phyloP scores from a whole-genome alignment of 2,113 vertebrate genomes.

The Scatophagus argus region DNA sequence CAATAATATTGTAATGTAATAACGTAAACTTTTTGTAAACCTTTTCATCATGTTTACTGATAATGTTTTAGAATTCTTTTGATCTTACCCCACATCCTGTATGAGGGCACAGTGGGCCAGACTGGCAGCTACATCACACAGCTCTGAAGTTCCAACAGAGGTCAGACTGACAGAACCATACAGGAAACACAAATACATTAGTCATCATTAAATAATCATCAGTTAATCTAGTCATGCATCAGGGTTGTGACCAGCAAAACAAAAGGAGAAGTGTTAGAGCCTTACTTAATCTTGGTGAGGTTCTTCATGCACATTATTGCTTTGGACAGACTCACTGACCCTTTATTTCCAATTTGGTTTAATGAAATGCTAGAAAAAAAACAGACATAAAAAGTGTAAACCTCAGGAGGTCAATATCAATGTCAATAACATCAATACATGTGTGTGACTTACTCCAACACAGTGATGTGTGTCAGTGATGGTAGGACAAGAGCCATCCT shows the following conservation, averaged over 20 bases:
- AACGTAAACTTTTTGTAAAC: too few relatives aligned
- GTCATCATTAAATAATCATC: background rate
- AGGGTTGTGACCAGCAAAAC: background rate
- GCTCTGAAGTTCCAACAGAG: slow-evolving; percentile 75
- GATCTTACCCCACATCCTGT: slow-evolving; percentile 89
- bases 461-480: slow-evolving; percentile 68
- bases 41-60: background rate
- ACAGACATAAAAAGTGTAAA: background rate
- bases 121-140: slow-evolving; percentile 72
- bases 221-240: background rate
- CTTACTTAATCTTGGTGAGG: slow-evolving; percentile 89
- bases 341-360: slow-evolving; percentile 81
- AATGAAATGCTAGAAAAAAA: slow-evolving; percentile 85
- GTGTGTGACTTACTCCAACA: slow-evolving; percentile 87
- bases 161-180: slow-evolving; percentile 74
- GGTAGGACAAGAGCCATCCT: slow-evolving; percentile 83
- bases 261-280: background rate
- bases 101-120: slow-evolving; percentile 84
- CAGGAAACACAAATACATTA: background rate
- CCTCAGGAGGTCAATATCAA: background rate
- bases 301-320: slow-evolving; percentile 73
- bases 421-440: background rate
- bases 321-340: slow-evolving; percentile 72
- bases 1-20: too few relatives aligned
- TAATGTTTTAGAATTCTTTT: background rate